A percentile compares a stretch with the other conserved stretches of the same genome.
Evolutionary conservation across 2,113 vertebrate genomes (phyloP).

Genomic region (Salminus brasiliensis): DNA sequence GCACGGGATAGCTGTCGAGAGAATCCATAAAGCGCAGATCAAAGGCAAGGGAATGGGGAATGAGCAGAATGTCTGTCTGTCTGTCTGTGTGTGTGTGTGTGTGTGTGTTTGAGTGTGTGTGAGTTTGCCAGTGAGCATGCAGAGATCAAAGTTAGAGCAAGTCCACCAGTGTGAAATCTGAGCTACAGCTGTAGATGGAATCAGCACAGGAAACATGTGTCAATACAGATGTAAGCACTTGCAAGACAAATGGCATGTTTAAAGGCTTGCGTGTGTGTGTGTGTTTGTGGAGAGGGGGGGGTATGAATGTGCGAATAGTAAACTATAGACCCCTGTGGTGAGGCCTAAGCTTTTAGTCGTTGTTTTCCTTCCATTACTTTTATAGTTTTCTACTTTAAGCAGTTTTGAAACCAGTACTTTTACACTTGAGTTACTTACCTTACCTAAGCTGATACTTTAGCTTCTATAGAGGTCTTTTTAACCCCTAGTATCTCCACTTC

Average conservation of each 20-base stretch:
- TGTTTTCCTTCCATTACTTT: too few relatives aligned
- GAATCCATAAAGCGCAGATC: constrained; percentile 15
- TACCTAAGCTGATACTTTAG: too few relatives aligned
- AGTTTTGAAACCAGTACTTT: too few relatives aligned
- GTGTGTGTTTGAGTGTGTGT: background rate
- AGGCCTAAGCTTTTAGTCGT: too few relatives aligned
- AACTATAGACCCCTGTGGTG: too few relatives aligned
- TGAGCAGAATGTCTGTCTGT: background rate
- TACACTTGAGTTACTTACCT: too few relatives aligned
- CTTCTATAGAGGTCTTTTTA: too few relatives aligned
- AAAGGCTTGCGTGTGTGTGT: constrained; percentile 1
- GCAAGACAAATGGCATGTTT: background rate
- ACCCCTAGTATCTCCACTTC: too few relatives aligned
- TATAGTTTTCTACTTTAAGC: too few relatives aligned
- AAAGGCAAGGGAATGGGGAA: background rate
- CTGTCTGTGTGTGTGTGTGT: constrained; percentile 22
- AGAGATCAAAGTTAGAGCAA: constrained; percentile 28
- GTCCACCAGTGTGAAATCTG: constrained; percentile 24
- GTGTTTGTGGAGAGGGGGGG: background rate
- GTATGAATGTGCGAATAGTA: too few relatives aligned
- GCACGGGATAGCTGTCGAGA: background rate
- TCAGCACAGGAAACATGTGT: background rate
- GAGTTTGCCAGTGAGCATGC: background rate
- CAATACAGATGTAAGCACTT: background rate
- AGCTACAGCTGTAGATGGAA: background rate